Evolutionary conservation across 2,888 invertebrate species (phyloP), one percentile per base, ranked within the genome.

Genomic region (Caenorhabditis sp.): DNA sequence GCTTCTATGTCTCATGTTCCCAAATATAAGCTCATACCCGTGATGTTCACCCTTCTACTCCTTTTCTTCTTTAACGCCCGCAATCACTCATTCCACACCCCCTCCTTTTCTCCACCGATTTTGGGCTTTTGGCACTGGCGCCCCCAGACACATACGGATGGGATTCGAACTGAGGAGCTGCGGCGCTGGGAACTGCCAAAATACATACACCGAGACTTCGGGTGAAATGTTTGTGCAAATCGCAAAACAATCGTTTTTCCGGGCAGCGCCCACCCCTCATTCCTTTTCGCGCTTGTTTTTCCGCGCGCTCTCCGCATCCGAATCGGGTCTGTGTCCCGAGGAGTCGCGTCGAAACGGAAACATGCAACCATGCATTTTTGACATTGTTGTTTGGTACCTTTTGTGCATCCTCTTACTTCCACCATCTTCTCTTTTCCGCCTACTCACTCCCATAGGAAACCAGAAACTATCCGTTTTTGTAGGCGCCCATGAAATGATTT

Each of bases 311-410:
- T 31, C 63, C 47, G 77, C 64, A 54, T 69, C 77, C 76, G 76
- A 76, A 76, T 76, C 64, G 76, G 76, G 76, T 61, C 76, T 76
- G 51, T 56, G 74, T 56, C 63, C 41, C 54, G 38, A 64, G 7
- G 31, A 35, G 31, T 51, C 24, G 68, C 76, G 58, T 61, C 77
- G 44, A 70, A 70, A 58, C 58, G 61, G 77, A 69, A 77, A 79
- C 79, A 79, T 79, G 79, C 79, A 79, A 70, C 79, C 61, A 79
- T 79, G 79, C 70, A 79, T 79, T 79, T 79, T 70, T 79, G 79
- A 79, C 79, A 79, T 79, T 70, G 64, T 70, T 79, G 77, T 69
- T 63, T 77, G 69, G 49, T 68, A 77, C 79, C 79, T 79, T 54
- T 79, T 79, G 79, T 79, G 79, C 63, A 70, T 64, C 79, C 35